Evolutionary conservation across 2,113 vertebrate species (phyloP).

Genomic region (Sinocyclocheilus anophthalmus): DNA sequence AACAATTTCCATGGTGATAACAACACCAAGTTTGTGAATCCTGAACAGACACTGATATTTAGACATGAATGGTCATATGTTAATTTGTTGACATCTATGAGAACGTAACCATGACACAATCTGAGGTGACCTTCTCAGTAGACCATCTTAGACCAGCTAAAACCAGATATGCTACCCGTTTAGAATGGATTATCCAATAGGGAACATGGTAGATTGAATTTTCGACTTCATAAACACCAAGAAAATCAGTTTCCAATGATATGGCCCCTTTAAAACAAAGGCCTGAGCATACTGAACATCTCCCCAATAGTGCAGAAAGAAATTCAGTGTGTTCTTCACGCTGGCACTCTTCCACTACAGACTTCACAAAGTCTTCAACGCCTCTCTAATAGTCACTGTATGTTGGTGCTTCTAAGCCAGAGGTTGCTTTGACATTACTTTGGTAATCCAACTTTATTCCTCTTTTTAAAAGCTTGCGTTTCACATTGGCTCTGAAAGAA

Average conservation of each 20-base stretch:
- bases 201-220: background rate
- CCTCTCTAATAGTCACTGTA: slow-evolving; percentile 21
- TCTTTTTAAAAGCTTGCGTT: slow-evolving; percentile 35
- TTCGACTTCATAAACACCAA: background rate
- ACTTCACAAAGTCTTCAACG: slow-evolving; percentile 15
- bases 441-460: slow-evolving; percentile 14
- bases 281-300: background rate
- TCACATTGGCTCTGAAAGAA: slow-evolving; percentile 29
- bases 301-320: background rate
- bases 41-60: background rate
- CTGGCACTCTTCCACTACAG: background rate
- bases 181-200: background rate
- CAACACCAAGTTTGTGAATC: background rate
- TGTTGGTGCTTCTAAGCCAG: background rate
- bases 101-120: background rate
- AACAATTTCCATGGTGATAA: too few species aligned
- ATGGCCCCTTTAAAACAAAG: background rate
- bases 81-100: background rate
- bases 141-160: background rate
- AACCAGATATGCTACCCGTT: background rate
- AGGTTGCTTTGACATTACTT: slow-evolving; percentile 34
- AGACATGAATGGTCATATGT: background rate
- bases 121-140: background rate
- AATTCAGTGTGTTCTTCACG: background rate
- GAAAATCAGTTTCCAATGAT: background rate